A percentile compares a stretch with the other conserved stretches of the same genome.
These are phyloP conservation scores for Sminthopsis crassicaudata DNA, from an alignment of 2,113 vertebrate species.

Conservation along the genomic window DNA sequence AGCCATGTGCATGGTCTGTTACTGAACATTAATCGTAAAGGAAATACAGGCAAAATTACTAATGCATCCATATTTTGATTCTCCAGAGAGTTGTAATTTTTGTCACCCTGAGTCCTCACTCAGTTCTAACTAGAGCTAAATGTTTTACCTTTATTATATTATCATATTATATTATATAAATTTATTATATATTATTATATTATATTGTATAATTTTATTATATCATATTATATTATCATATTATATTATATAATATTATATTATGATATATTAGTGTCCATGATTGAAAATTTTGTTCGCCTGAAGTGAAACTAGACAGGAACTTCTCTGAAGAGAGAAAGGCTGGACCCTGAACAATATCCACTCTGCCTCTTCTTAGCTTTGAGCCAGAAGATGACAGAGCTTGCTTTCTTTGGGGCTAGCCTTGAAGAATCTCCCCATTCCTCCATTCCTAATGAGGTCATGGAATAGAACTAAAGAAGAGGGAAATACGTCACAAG, in stretches of 20 bases:
- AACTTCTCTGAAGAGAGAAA: background rate
- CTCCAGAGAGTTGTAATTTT: background rate
- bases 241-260: too few relatives aligned
- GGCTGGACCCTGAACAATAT: background rate
- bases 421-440: background rate
- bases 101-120: background rate
- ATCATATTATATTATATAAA: too few relatives aligned
- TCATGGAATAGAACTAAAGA: background rate
- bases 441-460: background rate
- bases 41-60: background rate
- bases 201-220: too few relatives aligned
- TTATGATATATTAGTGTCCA: background rate
- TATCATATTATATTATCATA: too few relatives aligned
- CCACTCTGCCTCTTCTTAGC: background rate
- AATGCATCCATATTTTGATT: background rate
- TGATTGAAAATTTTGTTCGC: background rate
- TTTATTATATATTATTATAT: too few relatives aligned
- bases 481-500: background rate
- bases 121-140: background rate
- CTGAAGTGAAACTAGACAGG: background rate
- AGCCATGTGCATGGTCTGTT: background rate
- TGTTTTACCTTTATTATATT: background rate
- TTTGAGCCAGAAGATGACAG: background rate
- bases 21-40: background rate
- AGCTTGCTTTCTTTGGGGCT: background rate